Evolutionary conservation across 1,140 invertebrate genomes (phyloP).

Genomic region (Armadillidium nasatum): DNA sequence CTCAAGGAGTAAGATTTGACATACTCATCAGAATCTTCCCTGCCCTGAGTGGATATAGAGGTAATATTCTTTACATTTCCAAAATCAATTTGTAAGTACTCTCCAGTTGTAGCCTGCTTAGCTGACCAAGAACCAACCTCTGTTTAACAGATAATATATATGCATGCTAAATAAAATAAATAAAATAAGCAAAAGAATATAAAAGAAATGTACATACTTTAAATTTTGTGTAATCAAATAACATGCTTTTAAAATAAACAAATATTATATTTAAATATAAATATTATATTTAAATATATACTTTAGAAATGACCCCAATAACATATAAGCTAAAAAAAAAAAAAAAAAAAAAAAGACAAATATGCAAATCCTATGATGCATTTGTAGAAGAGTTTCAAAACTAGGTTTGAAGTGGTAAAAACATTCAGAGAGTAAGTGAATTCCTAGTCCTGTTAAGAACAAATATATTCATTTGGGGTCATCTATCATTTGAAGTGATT

Average conservation of each 20-base stretch:
- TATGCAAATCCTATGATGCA: not conserved
- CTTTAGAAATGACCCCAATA: slow-evolving; percentile 3
- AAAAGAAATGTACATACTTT: not conserved
- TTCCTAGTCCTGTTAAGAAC: no score
- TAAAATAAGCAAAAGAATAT: not conserved
- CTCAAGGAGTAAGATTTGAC: slow-evolving; percentile 87
- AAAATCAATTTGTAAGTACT: slow-evolving; percentile 85
- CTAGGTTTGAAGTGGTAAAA: no score
- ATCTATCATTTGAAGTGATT: no score
- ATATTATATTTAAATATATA: not conserved
- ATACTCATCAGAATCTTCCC: slow-evolving; percentile 79
- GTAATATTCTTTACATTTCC: slow-evolving; percentile 81
- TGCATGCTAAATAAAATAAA: not conserved
- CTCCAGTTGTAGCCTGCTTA: slow-evolving; percentile 80
- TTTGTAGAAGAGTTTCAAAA: no score
- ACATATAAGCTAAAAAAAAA: slow-evolving; percentile 11
- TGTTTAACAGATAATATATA: slow-evolving; percentile 49
- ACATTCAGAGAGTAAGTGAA: no score
- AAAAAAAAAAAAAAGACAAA: slow-evolving; percentile 20
- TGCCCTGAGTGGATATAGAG: slow-evolving; percentile 79
- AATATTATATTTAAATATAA: not conserved
- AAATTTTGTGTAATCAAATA: no score
- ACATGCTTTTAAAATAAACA: not conserved
- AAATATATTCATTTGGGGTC: no score
- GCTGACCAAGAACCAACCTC: slow-evolving; percentile 91